phyloP scores from a whole-genome alignment of 1,140 invertebrate species.

The Onthophagus taurus region DNA sequence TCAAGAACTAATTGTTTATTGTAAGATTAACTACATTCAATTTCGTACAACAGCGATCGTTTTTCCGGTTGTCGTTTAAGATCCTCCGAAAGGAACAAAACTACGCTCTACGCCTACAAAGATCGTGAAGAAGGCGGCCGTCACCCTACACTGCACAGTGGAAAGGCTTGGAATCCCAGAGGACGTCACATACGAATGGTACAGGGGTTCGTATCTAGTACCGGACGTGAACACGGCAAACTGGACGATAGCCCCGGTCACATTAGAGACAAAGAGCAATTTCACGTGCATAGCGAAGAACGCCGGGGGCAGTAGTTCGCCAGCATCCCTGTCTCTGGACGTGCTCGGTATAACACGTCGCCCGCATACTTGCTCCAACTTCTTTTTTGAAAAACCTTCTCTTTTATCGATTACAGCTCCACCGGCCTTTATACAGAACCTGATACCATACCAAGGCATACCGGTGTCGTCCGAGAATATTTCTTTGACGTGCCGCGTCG shows the following conservation, averaged over 20 bases:
- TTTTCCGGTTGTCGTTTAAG: constrained; percentile 18
- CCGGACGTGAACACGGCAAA: constrained; percentile 61
- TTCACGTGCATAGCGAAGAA: constrained; percentile 80
- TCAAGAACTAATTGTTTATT: constrained; percentile 65
- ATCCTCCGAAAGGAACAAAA: constrained; percentile 27
- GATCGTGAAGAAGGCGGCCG: constrained; percentile 68
- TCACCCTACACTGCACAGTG: constrained; percentile 73
- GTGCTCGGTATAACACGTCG: constrained; percentile 56
- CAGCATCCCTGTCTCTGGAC: constrained; percentile 62
- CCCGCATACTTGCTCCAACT: neutral
- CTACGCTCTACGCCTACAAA: constrained; percentile 47
- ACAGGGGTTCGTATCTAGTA: constrained; percentile 60
- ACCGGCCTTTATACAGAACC: constrained; percentile 73
- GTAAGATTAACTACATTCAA: constrained; percentile 44
- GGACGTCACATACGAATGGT: constrained; percentile 65
- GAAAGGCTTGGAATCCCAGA: constrained; percentile 69
- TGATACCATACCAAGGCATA: constrained; percentile 72
- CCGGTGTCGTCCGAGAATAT: constrained; percentile 60
- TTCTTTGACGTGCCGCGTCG: constrained; percentile 74
- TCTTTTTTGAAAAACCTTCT: neutral
- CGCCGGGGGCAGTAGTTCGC: constrained; percentile 66
- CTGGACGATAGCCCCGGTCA: constrained; percentile 70
- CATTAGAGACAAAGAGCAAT: constrained; percentile 71
- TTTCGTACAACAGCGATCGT: neutral
- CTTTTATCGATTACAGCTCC: constrained; percentile 46